phyloP scores from a whole-genome alignment of 2,113 vertebrate genomes.

The Apodemus speciosus region DNA sequence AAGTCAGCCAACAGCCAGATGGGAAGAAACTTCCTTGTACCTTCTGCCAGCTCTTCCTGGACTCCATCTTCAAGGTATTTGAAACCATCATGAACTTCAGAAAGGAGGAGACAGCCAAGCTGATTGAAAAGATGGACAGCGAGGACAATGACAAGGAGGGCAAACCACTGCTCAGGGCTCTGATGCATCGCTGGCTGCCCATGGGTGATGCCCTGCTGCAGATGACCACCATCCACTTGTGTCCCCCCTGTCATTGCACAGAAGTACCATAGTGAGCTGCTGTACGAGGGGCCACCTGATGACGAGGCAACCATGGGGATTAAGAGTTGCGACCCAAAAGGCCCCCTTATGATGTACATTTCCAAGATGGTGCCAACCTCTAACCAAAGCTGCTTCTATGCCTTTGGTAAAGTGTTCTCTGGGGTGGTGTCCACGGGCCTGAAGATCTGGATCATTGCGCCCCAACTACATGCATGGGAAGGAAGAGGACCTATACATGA shows the following conservation, averaged over 20 bases:
- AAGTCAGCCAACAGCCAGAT: conserved; percentile 86
- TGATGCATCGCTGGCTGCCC: conserved; percentile 97
- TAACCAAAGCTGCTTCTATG: too few relatives aligned
- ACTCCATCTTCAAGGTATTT: conserved; percentile 98
- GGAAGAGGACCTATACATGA: too few relatives aligned
- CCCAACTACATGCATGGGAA: too few relatives aligned
- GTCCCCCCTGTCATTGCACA: conserved; percentile 96
- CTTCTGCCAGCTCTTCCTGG: conserved; percentile 94
- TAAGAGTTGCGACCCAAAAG: conserved; percentile 77
- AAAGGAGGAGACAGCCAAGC: conserved; percentile 93
- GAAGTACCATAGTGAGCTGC: conserved; percentile 95
- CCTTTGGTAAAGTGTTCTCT: too few relatives aligned
- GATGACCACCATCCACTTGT: conserved; percentile 98
- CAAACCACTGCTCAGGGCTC: conserved; percentile 95
- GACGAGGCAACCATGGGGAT: conserved; percentile 97
- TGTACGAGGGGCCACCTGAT: conserved; percentile 93
- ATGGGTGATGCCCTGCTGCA: conserved; percentile 96
- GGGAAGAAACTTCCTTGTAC: conserved; percentile 91
- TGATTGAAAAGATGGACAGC: conserved; percentile 91
- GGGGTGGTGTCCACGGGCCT: too few relatives aligned
- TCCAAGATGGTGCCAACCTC: too few relatives aligned
- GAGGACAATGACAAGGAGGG: conserved; percentile 96
- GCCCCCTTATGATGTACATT: too few relatives aligned
- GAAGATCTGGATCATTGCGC: too few relatives aligned
- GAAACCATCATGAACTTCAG: conserved; percentile 96